Conservation (phyloP, 2,888 invertebrate genomes). For the Sarcophaga subvicina region DNA sequence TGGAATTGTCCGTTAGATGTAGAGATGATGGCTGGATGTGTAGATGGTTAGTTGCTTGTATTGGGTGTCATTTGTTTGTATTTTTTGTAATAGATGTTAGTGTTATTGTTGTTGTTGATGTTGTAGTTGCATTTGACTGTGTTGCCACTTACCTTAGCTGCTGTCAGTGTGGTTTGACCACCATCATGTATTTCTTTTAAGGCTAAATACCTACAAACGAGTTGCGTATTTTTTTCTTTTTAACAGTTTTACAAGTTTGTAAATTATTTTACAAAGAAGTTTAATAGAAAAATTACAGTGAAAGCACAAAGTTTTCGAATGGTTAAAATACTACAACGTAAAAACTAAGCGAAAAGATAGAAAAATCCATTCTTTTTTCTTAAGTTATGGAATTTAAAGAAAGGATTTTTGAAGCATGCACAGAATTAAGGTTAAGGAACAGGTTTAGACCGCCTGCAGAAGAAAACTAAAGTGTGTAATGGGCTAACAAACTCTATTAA, state of each 20-base stretch:
- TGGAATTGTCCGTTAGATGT: neutral
- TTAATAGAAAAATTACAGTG: constrained; percentile 7
- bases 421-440: no score
- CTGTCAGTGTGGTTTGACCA: constrained; percentile 46
- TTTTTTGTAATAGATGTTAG: constrained; percentile 14
- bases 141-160: constrained; percentile 18
- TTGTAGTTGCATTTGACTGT: neutral
- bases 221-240: constrained; percentile 43
- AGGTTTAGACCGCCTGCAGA: no score
- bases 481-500: no score
- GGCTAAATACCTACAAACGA: constrained; percentile 54
- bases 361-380: no score
- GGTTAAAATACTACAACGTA: no score
- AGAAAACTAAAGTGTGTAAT: no score
- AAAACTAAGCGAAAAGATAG: no score
- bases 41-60: constrained; percentile 16
- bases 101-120: neutral
- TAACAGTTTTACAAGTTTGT: constrained; percentile 28
- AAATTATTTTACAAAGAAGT: neutral
- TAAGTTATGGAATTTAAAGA: no score
- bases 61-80: constrained; percentile 24
- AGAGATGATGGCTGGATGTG: neutral
- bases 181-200: constrained; percentile 39
- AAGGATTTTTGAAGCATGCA: no score
- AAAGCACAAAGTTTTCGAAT: neutral